These are phyloP conservation scores for Pristionchus arcanus DNA, from an alignment of 2,888 invertebrate species.

Conservation along the genomic window DNA sequence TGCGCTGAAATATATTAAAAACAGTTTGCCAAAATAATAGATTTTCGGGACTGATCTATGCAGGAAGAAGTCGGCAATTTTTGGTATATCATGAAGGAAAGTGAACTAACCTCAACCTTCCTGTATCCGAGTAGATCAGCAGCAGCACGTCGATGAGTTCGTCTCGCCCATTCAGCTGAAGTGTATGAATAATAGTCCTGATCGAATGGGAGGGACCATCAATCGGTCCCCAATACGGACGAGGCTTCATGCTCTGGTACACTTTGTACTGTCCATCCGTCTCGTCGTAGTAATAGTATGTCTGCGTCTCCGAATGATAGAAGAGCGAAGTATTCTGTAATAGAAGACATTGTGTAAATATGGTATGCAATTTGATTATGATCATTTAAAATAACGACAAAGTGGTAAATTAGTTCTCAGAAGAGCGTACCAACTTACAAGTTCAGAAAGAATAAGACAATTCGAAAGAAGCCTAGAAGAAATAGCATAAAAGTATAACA, in stretches of 20 bases:
- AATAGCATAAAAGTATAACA: no score
- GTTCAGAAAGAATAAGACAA: no score
- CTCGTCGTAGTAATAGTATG: constrained; percentile 70
- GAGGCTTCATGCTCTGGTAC: constrained; percentile 50
- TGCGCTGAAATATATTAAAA: background rate
- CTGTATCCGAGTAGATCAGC: constrained; percentile 60
- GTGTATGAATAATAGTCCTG: constrained; percentile 6
- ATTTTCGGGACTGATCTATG: no score
- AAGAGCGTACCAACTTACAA: no score
- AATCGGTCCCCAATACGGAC: constrained; percentile 42
- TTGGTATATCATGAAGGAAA: background rate
- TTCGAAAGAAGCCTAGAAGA: no score
- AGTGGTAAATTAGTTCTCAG: background rate
- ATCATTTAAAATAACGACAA: background rate
- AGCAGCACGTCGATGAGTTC: constrained; percentile 59
- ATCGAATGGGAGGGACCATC: background rate
- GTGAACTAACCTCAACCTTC: constrained; percentile 44
- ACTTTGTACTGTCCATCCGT: constrained; percentile 53
- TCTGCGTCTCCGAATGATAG: constrained; percentile 66
- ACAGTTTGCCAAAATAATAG: no score
- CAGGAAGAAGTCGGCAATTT: no score
- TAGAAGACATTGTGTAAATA: background rate
- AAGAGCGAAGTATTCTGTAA: constrained; percentile 70
- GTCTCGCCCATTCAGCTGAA: constrained; percentile 66
- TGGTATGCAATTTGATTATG: background rate